Conservation (phyloP, 2,113 vertebrate genomes). For the Crocuta crocuta region DNA sequence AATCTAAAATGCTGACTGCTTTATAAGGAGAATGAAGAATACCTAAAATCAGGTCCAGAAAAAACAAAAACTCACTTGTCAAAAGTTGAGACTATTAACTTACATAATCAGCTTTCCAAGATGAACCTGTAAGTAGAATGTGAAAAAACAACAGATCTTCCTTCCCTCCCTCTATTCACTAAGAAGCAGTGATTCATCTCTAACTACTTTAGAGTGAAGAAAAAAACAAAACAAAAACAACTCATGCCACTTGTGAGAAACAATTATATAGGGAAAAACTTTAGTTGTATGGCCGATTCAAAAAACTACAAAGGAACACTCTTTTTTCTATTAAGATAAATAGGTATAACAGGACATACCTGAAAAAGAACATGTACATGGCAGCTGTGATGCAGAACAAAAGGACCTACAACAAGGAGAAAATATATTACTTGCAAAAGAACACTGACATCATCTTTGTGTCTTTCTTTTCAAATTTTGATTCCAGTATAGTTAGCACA, state of each 20-base stretch:
- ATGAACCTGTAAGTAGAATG: neutral
- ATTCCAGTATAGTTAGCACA: neutral
- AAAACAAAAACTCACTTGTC: neutral
- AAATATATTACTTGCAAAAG: slow-evolving; percentile 69
- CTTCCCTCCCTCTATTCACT: neutral
- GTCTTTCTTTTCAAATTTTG: neutral
- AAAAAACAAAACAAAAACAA: neutral
- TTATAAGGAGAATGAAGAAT: neutral
- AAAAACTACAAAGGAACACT: neutral
- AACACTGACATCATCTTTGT: neutral
- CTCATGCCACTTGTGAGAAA: neutral
- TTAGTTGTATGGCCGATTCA: neutral
- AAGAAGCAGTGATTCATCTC: neutral
- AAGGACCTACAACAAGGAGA: slow-evolving; percentile 88
- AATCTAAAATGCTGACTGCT: slow-evolving; percentile 7
- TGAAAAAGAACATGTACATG: slow-evolving; percentile 94
- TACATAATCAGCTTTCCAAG: neutral
- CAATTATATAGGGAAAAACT: slow-evolving; percentile 12
- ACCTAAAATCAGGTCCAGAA: neutral
- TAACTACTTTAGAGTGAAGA: neutral
- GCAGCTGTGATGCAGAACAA: slow-evolving; percentile 93
- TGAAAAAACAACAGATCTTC: neutral
- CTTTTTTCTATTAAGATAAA: slow-evolving; percentile 45
- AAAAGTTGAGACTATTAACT: neutral
- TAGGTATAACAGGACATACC: slow-evolving; percentile 85